These are phyloP conservation scores for Sciurus carolinensis DNA, from an alignment of 2,797 vertebrate genomes.

Conservation along the genomic window DNA sequence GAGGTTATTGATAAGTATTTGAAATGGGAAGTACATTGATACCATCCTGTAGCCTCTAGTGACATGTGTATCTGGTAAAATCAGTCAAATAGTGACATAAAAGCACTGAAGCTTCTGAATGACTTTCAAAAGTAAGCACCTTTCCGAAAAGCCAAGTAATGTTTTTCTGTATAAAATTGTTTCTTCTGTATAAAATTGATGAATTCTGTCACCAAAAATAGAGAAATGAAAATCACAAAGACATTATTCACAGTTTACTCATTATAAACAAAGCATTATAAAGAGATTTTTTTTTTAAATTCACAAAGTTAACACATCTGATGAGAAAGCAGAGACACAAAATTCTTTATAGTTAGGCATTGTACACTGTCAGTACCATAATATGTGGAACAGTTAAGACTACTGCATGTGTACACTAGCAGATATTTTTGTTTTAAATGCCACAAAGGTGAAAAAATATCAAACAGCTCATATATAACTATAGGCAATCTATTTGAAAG, in stretches of 20 bases:
- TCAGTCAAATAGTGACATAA: not conserved
- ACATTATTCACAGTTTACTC: not conserved
- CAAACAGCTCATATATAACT: not conserved
- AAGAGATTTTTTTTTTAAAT: not conserved
- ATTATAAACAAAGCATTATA: constrained; percentile 37
- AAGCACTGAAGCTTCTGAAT: constrained; percentile 8
- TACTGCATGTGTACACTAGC: not conserved
- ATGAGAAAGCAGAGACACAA: not conserved
- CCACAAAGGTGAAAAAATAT: constrained; percentile 36
- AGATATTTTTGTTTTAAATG: constrained; percentile 58
- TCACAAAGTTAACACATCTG: not conserved
- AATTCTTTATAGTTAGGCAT: not conserved
- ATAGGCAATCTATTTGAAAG: constrained; percentile 17
- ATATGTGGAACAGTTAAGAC: not conserved
- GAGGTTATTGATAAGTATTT: not conserved
- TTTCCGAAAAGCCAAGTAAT: not conserved
- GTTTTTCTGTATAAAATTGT: not conserved
- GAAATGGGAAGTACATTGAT: not conserved
- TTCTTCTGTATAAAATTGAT: not conserved
- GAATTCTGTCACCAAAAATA: not conserved
- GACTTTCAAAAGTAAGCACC: not conserved
- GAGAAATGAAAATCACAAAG: constrained; percentile 8
- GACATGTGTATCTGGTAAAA: not conserved
- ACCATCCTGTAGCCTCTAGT: not conserved
- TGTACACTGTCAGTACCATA: not conserved